Evolutionary conservation across 2,888 invertebrate species (phyloP).

Genomic region (Chironomus riparius): DNA sequence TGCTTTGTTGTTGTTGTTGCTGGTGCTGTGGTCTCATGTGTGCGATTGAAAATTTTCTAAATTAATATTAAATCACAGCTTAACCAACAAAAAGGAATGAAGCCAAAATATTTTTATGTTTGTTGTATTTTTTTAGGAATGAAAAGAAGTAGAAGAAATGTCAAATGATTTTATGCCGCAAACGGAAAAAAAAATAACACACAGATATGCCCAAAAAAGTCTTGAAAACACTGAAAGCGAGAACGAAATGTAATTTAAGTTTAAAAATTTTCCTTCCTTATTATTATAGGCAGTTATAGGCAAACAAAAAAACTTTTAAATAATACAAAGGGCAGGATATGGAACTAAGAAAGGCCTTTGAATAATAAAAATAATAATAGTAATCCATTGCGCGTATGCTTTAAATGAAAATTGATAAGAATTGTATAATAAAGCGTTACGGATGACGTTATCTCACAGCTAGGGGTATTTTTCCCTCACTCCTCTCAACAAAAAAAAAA

Average conservation of each 20-base stretch:
- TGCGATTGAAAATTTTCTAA: conserved; percentile 22
- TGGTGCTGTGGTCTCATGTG: conserved; percentile 14
- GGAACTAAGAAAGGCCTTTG: too few species aligned
- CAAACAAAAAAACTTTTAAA: too few species aligned
- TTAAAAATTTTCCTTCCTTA: too few species aligned
- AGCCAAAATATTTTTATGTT: too few species aligned
- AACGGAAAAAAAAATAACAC: too few species aligned
- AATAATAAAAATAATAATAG: background rate
- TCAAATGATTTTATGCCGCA: background rate
- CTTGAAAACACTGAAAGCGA: too few species aligned
- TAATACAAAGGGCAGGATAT: too few species aligned
- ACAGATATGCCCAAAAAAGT: too few species aligned
- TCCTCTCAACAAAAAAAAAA: background rate
- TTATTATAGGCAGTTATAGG: too few species aligned
- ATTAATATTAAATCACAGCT: conserved; percentile 25
- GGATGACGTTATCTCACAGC: conserved; percentile 29
- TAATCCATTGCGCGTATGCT: background rate
- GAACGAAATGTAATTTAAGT: too few species aligned
- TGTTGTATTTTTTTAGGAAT: background rate
- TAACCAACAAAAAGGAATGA: conserved; percentile 2
- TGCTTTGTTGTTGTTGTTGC: background rate
- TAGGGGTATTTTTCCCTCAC: conserved; percentile 26
- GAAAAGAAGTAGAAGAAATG: background rate
- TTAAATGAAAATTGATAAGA: conserved; percentile 26
- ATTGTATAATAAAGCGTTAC: conserved; percentile 27